Evolutionary conservation across 2,888 invertebrate genomes (phyloP), one percentile per base, ranked within the genome.

Genomic region (Carcina quercana): DNA sequence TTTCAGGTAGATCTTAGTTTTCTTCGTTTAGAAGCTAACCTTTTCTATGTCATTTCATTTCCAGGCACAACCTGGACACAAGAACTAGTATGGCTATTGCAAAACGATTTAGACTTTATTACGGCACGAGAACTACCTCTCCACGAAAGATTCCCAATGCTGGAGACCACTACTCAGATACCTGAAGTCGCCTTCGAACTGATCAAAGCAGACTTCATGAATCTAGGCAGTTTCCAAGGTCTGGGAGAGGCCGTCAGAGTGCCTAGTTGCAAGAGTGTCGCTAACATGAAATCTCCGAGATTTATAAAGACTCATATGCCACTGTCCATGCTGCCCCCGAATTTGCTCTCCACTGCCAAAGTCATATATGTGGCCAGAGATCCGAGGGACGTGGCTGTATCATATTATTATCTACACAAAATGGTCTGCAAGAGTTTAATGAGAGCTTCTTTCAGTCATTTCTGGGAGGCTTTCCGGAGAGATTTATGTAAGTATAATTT

Each of bases 31-130:
- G n/a, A n/a, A n/a, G n/a, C n/a, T n/a, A n/a, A n/a, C n/a, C n/a
- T n/a, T n/a, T n/a, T n/a, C n/a, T n/a, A n/a, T n/a, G n/a, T n/a
- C n/a, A n/a, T n/a, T n/a, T n/a, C n/a, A n/a, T n/a, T n/a, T 61
- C 24, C 51, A 89, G 90, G 91, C 3, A 92, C 92, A 13, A 93
- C 93, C 11, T 92, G 92, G 92, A 86, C 89, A 0, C 91, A 91
- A 61, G 92, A 92, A 73, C 86, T 92, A 75, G 87, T 91, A 0
- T 92, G 91, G 88, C 73, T 91, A 36, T 78, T 92, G 24, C 80
- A 86, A 36, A 88, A 89, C 38, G 73, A 89, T 43, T 60, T 90
- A 28, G 85, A 92, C 60, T 88, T 86, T 39, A 72, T 86, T 34
- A 69, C 67, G 13, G 89, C 89, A 0, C 82, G 85, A 57, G 70